A percentile compares a stretch with the other conserved stretches of the same genome.
Conservation (phyloP, 2,888 invertebrate genomes). For the Empis stercorea region DNA sequence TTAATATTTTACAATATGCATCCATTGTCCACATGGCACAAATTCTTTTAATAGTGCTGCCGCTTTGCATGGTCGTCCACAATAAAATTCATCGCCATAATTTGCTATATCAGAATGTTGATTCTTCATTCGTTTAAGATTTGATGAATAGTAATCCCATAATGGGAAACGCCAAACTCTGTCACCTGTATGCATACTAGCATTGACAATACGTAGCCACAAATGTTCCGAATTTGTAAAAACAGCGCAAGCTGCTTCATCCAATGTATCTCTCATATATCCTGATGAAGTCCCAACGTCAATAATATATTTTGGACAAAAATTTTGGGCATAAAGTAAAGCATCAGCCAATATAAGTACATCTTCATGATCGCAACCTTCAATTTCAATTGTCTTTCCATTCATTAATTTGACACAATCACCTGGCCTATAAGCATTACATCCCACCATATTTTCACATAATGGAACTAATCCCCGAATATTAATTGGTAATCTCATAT, state of each 20-base stretch:
- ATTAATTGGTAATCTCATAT: slow-evolving; percentile 56
- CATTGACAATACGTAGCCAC: slow-evolving; percentile 50
- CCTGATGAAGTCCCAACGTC: slow-evolving; percentile 71
- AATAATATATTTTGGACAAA: slow-evolving; percentile 52
- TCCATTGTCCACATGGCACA: slow-evolving; percentile 51
- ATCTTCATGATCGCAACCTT: slow-evolving; percentile 68
- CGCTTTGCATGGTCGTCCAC: slow-evolving; percentile 49
- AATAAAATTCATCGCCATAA: slow-evolving; percentile 33
- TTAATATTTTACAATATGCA: slow-evolving; percentile 44
- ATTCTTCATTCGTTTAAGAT: not conserved
- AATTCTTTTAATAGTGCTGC: slow-evolving; percentile 61
- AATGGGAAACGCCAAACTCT: slow-evolving; percentile 74
- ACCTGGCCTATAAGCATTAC: slow-evolving; percentile 64
- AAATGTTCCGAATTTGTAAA: slow-evolving; percentile 58
- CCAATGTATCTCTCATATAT: slow-evolving; percentile 49
- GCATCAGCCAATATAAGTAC: slow-evolving; percentile 66
- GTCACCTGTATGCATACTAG: slow-evolving; percentile 62
- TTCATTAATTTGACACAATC: slow-evolving; percentile 63
- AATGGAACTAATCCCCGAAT: slow-evolving; percentile 60
- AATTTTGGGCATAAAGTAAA: slow-evolving; percentile 53
- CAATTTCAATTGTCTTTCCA: slow-evolving; percentile 52
- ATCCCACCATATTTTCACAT: slow-evolving; percentile 69
- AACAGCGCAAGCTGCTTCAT: slow-evolving; percentile 55
- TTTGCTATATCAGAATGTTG: slow-evolving; percentile 23
- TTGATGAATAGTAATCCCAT: slow-evolving; percentile 52